These are phyloP conservation scores for Drosophila grimshawi DNA, from an alignment of 1,140 invertebrate species.

Conservation along the genomic window DNA sequence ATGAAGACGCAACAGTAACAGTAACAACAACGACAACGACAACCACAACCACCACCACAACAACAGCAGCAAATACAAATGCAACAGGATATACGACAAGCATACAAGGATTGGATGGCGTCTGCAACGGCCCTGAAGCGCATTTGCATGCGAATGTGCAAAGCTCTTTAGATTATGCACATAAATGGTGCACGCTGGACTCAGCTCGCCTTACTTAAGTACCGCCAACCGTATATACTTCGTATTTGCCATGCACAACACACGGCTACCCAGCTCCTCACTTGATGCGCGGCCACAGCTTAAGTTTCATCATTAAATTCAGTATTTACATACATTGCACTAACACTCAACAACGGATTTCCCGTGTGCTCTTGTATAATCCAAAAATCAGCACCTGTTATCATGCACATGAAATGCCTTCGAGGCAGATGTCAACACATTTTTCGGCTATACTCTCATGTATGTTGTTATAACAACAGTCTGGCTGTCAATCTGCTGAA, in stretches of 20 bases:
- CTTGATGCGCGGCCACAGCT: conserved; percentile 9
- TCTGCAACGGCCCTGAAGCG: conserved; percentile 26
- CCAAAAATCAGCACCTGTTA: too few species aligned
- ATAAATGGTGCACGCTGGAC: conserved; percentile 31
- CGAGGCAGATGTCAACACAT: too few species aligned
- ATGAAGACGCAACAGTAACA: conserved; percentile 19
- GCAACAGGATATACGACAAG: background rate
- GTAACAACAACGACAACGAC: conserved; percentile 7
- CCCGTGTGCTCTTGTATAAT: too few species aligned
- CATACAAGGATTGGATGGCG: background rate
- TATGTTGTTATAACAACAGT: too few species aligned
- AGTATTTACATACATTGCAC: background rate
- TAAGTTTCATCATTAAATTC: conserved; percentile 19
- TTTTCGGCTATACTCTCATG: too few species aligned
- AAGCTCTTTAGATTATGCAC: conserved; percentile 46
- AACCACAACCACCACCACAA: too few species aligned
- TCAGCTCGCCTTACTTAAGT: background rate
- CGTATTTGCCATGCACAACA: background rate
- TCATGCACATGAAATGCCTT: too few species aligned
- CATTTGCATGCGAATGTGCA: conserved; percentile 50
- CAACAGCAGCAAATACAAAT: background rate
- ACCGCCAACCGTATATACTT: background rate
- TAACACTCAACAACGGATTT: too few species aligned
- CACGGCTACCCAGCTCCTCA: background rate
- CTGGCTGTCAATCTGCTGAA: too few species aligned